These are phyloP conservation scores for Aegotheles bennettii DNA, from an alignment of 2,113 vertebrate genomes.

Conservation along the genomic window DNA sequence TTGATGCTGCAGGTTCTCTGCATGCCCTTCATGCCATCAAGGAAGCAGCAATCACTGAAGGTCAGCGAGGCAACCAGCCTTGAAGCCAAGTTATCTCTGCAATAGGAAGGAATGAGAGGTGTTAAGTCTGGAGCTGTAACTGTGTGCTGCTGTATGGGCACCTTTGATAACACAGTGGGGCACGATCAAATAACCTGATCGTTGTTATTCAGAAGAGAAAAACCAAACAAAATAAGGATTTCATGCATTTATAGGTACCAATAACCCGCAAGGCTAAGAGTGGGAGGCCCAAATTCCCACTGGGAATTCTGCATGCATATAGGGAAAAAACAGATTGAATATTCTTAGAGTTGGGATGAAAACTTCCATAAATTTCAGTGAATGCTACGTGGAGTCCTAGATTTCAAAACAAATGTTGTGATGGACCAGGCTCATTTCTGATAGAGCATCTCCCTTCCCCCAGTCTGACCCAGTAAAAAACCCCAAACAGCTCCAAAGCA, in stretches of 20 bases:
- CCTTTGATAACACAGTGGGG: accelerated
- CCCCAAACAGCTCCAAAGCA: neutral
- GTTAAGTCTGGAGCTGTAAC: neutral
- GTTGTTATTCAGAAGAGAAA: accelerated
- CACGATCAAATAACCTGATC: accelerated
- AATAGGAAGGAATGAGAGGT: accelerated
- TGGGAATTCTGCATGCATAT: neutral
- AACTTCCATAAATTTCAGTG: neutral
- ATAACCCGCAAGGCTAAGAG: neutral
- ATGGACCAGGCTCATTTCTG: neutral
- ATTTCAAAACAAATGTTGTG: neutral
- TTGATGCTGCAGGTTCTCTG: neutral
- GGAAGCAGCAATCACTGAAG: neutral
- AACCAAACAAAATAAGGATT: accelerated
- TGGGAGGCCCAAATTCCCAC: neutral
- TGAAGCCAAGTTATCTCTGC: neutral
- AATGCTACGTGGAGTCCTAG: neutral
- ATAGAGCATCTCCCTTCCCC: neutral
- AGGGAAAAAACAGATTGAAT: neutral
- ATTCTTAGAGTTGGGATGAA: neutral
- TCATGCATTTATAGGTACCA: accelerated
- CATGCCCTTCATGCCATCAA: accelerated
- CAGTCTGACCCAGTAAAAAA: neutral
- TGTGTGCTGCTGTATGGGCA: accelerated
- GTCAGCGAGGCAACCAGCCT: neutral